phyloP scores from a whole-genome alignment of 2,888 invertebrate species.

The Zaprionus lineosus region DNA sequence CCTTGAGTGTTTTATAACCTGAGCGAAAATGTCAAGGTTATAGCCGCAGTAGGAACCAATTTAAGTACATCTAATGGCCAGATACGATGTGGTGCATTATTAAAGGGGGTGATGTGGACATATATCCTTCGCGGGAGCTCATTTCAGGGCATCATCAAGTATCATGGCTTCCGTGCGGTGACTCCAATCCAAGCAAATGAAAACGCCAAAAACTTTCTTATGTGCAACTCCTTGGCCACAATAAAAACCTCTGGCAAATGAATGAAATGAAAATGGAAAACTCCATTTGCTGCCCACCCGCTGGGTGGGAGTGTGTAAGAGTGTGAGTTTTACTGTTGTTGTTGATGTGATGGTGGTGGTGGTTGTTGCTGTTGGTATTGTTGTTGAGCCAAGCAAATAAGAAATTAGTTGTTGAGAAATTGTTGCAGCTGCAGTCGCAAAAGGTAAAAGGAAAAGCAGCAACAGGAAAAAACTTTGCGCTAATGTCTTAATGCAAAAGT shows the following conservation, averaged over 20 bases:
- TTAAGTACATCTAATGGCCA: slow-evolving; percentile 41
- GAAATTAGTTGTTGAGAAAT: slow-evolving; percentile 75
- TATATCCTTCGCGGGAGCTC: slow-evolving; percentile 18
- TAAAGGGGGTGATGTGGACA: background rate
- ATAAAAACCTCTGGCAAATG: slow-evolving; percentile 42
- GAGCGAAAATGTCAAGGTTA: slow-evolving; percentile 55
- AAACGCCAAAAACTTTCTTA: slow-evolving; percentile 68
- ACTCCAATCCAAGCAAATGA: slow-evolving; percentile 31
- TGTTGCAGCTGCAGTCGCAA: slow-evolving; percentile 68
- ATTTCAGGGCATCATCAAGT: slow-evolving; percentile 31
- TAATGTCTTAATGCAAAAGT: slow-evolving; percentile 79
- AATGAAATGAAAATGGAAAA: slow-evolving; percentile 70
- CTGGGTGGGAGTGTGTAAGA: background rate
- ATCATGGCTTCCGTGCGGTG: slow-evolving; percentile 5
- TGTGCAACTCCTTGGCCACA: slow-evolving; percentile 64
- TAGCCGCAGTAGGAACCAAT: slow-evolving; percentile 16
- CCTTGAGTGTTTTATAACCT: slow-evolving; percentile 50
- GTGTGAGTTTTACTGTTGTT: too few relatives aligned
- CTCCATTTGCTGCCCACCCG: slow-evolving; percentile 52
- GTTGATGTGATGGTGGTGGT: background rate
- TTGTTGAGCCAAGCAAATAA: slow-evolving; percentile 72
- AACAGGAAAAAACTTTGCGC: slow-evolving; percentile 64
- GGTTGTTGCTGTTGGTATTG: slow-evolving; percentile 34
- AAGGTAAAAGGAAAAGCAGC: slow-evolving; percentile 39
- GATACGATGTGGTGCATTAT: slow-evolving; percentile 32